Percentiles rank a stretch among this genome's conserved stretches.
Conservation (phyloP, 1,140 invertebrate genomes). For the Diachasma alloeum region DNA sequence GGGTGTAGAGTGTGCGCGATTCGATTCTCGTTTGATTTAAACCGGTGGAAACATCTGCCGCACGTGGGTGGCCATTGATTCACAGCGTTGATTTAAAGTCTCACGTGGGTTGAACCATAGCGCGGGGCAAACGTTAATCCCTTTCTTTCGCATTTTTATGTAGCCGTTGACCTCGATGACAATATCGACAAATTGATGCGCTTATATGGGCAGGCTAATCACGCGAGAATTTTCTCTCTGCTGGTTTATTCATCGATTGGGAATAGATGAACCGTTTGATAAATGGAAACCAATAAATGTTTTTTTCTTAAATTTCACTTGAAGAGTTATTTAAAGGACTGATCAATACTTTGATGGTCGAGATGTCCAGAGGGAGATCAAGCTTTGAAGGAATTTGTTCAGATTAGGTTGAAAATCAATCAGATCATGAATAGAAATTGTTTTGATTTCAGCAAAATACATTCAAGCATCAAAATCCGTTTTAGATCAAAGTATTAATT, state of each 20-base stretch:
- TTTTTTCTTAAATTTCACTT: too few species aligned
- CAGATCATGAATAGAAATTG: too few species aligned
- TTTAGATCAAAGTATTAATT: too few species aligned
- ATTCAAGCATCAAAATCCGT: too few species aligned
- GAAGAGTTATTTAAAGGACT: too few species aligned
- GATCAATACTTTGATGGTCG: too few species aligned
- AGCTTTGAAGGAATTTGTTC: too few species aligned
- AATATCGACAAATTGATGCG: neutral
- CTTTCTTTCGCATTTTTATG: neutral
- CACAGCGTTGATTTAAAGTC: conserved; percentile 2
- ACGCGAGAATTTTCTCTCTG: neutral
- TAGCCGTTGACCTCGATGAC: neutral
- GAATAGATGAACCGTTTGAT: neutral
- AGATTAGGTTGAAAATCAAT: too few species aligned
- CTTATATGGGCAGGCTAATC: neutral
- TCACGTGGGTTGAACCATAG: neutral
- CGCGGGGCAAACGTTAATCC: neutral
- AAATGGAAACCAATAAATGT: too few species aligned
- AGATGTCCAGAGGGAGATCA: too few species aligned
- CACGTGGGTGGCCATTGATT: conserved; percentile 30
- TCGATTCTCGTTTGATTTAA: conserved; percentile 52
- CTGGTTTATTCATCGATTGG: neutral
- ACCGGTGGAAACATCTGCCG: conserved; percentile 54
- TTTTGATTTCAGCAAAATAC: too few species aligned
- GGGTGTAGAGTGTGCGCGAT: conserved; percentile 46